Conservation (phyloP, 1,140 invertebrate species). For the Subanguina moxae region DNA sequence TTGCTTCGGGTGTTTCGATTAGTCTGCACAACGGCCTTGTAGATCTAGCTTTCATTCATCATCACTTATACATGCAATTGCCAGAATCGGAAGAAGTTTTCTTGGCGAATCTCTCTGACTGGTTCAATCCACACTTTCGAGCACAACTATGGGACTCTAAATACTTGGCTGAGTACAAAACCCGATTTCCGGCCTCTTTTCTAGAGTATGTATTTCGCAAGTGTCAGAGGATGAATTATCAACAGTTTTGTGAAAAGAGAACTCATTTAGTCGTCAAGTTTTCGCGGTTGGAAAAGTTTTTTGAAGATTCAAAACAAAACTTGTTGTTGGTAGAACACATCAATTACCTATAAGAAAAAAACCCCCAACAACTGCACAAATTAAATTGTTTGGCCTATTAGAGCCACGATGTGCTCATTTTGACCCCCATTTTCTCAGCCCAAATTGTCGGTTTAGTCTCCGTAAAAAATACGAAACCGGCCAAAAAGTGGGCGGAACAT, state of each 20-base stretch:
- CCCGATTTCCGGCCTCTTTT: constrained; percentile 27
- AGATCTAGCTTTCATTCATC: constrained; percentile 44
- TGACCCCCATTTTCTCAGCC: no score
- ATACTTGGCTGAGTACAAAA: constrained; percentile 35
- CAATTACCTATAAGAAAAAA: no score
- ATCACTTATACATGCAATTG: constrained; percentile 44
- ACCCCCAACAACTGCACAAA: no score
- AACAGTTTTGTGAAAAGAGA: constrained; percentile 7
- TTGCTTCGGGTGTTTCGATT: constrained; percentile 31
- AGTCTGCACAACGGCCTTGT: constrained; percentile 46
- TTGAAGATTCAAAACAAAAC: no score
- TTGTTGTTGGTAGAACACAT: no score
- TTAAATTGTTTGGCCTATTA: no score
- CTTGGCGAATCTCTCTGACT: constrained; percentile 36
- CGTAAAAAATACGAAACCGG: no score
- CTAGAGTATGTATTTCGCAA: constrained; percentile 51
- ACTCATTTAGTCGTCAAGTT: constrained; percentile 33
- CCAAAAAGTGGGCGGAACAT: no score
- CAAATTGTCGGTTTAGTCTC: no score
- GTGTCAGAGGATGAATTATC: constrained; percentile 36
- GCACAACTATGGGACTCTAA: constrained; percentile 33
- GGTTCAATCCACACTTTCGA: constrained; percentile 16
- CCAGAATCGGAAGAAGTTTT: constrained; percentile 30
- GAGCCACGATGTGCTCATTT: no score
- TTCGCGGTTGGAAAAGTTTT: constrained; percentile 12